Conservation (phyloP, 2,888 invertebrate species). For the Pyrrhia umbra region DNA sequence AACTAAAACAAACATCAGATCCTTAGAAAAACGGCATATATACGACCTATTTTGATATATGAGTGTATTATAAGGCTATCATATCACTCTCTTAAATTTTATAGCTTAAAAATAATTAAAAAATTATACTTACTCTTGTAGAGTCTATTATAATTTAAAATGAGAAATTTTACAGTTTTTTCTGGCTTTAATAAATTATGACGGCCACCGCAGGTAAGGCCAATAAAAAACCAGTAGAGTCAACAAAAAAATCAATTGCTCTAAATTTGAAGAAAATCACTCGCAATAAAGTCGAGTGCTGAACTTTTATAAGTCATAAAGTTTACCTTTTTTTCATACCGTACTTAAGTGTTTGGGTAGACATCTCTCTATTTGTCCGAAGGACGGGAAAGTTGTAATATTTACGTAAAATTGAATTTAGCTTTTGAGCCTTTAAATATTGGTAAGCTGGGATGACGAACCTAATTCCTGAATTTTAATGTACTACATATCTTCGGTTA, state of each 20-base stretch:
- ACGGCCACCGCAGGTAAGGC: conserved; percentile 22
- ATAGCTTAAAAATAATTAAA: too few species aligned
- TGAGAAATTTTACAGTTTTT: conserved; percentile 17
- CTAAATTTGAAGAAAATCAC: conserved; percentile 52
- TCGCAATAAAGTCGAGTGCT: conserved; percentile 38
- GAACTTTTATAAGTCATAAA: conserved; percentile 59
- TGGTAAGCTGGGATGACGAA: not conserved
- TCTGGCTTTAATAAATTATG: not conserved
- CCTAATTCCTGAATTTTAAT: not conserved
- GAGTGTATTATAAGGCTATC: too few species aligned
- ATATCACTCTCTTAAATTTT: too few species aligned
- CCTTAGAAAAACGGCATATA: too few species aligned
- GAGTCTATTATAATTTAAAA: too few species aligned
- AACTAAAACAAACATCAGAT: too few species aligned
- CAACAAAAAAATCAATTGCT: conserved; percentile 56
- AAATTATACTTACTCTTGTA: too few species aligned
- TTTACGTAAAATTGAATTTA: conserved; percentile 14
- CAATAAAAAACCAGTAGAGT: conserved; percentile 44
- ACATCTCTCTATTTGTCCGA: conserved; percentile 18
- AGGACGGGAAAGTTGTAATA: conserved; percentile 3
- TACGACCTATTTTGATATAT: too few species aligned
- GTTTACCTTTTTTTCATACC: conserved; percentile 50
- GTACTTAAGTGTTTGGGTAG: conserved; percentile 27
- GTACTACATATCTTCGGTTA: not conserved
- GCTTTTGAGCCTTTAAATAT: not conserved